phyloP scores from a whole-genome alignment of 1,140 invertebrate genomes.

The Neelides sp. region DNA sequence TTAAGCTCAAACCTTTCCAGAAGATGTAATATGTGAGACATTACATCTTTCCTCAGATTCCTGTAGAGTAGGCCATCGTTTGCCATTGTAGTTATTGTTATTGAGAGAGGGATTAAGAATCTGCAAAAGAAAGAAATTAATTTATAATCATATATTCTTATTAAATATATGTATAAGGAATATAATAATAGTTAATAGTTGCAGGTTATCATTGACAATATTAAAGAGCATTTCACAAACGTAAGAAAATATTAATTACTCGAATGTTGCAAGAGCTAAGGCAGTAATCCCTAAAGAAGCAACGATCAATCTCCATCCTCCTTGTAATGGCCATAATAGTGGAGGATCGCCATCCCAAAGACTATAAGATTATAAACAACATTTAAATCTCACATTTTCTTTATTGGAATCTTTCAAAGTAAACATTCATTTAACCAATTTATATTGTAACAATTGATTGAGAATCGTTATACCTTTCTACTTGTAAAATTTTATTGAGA shows the following conservation, averaged over 20 bases:
- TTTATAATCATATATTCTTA: no score
- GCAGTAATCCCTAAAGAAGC: slow-evolving; percentile 27
- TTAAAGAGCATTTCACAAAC: neutral
- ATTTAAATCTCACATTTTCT: no score
- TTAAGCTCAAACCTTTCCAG: neutral
- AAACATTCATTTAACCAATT: no score
- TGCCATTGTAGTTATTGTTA: slow-evolving; percentile 21
- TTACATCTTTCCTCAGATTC: slow-evolving; percentile 26
- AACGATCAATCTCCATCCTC: slow-evolving; percentile 24
- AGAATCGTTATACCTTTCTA: no score
- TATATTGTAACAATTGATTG: no score
- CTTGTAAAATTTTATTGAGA: slow-evolving; percentile 24
- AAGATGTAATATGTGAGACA: neutral
- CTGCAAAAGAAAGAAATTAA: no score
- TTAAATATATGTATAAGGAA: no score
- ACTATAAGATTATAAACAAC: neutral
- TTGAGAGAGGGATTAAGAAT: slow-evolving; percentile 21
- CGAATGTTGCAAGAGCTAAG: slow-evolving; percentile 26
- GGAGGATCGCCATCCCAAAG: slow-evolving; percentile 29
- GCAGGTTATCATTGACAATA: no score
- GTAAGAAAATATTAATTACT: slow-evolving; percentile 6
- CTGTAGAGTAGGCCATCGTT: slow-evolving; percentile 30
- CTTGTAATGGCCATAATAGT: slow-evolving; percentile 25
- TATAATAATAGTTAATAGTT: no score
- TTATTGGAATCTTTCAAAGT: no score